Conservation (phyloP, 2,888 invertebrate genomes). For the Ophion slaviceki region DNA sequence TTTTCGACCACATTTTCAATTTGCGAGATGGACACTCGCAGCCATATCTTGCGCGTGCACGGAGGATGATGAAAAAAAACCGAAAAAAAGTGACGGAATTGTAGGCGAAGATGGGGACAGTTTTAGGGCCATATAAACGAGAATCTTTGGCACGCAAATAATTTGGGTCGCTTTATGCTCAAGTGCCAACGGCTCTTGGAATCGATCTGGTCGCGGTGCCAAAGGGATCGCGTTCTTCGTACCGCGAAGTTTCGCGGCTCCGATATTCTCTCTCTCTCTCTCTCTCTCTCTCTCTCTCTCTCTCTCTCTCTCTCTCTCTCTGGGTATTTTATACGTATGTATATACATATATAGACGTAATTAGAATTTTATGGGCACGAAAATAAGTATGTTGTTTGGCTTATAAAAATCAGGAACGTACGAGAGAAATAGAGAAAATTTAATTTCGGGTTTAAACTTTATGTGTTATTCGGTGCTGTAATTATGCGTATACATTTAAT, state of each 20-base stretch:
- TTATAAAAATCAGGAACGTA: background rate
- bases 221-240: conserved; percentile 79
- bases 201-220: conserved; percentile 74
- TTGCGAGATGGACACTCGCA: no score
- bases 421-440: background rate
- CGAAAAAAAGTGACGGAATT: no score
- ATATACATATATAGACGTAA: no score
- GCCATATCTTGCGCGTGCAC: no score
- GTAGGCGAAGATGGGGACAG: background rate
- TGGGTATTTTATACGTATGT: no score
- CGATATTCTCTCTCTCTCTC: background rate
- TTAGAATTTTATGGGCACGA: no score
- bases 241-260: conserved; percentile 50
- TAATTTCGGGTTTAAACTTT: background rate
- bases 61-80: no score
- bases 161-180: conserved; percentile 72
- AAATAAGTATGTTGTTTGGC: background rate
- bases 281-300: background rate
- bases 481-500: no score
- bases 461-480: background rate
- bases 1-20: no score
- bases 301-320: background rate
- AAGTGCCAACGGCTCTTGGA: conserved; percentile 77
- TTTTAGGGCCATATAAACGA: conserved; percentile 27
- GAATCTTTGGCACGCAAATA: conserved; percentile 72